Conservation (phyloP, 2,888 invertebrate species). For the Netelia virgata region DNA sequence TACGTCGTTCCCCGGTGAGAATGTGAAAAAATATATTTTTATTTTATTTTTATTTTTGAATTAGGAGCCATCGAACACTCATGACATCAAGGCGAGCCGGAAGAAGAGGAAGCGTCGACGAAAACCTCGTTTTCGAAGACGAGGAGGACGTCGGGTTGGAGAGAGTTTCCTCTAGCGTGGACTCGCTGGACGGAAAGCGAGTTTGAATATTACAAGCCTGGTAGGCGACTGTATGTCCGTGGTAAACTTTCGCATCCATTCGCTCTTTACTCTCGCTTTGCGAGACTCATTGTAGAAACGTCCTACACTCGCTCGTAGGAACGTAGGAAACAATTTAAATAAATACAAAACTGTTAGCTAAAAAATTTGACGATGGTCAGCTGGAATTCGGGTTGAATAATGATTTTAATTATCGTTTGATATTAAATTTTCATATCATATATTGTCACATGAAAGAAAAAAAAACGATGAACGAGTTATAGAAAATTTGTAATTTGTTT, state of each 20-base stretch:
- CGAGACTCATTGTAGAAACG: conserved; percentile 6
- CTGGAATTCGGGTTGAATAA: neutral
- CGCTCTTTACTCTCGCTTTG: conserved; percentile 45
- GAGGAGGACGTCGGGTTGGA: conserved; percentile 33
- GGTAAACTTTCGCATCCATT: conserved; percentile 53
- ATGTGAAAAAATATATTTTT: no score
- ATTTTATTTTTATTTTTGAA: neutral
- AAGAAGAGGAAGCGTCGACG: conserved; percentile 16
- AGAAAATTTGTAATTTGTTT: neutral
- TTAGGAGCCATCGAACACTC: neutral
- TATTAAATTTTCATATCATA: conserved; percentile 32
- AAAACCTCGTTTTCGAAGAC: conserved; percentile 23
- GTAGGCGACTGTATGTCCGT: conserved; percentile 35
- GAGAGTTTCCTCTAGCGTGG: conserved; percentile 22
- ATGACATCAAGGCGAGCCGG: neutral
- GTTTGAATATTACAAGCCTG: conserved; percentile 37
- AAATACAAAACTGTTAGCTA: neutral
- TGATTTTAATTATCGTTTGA: neutral
- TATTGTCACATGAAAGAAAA: conserved; percentile 31
- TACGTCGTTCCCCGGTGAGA: no score
- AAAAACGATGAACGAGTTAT: conserved; percentile 18
- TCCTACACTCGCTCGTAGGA: neutral
- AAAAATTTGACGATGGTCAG: neutral
- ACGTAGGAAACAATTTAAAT: no score
- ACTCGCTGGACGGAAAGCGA: conserved; percentile 33